Percentiles rank a stretch among this genome's conserved stretches.
These are phyloP conservation scores for Mythimna albipuncta DNA, from an alignment of 2,888 invertebrate genomes.

Conservation along the genomic window DNA sequence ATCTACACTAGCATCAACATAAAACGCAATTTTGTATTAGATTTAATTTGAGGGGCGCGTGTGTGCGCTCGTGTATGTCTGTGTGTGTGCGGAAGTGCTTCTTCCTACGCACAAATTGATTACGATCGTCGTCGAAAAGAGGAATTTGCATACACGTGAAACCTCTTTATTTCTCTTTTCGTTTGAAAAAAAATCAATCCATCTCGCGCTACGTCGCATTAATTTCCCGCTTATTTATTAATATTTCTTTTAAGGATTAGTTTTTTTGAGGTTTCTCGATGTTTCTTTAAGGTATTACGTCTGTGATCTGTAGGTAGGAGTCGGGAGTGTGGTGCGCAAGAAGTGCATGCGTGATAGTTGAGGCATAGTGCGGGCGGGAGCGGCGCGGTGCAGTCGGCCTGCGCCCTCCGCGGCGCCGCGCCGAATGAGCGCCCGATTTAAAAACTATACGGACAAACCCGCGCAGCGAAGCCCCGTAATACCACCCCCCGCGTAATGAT, in stretches of 20 bases:
- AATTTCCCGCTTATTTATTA: constrained; percentile 73
- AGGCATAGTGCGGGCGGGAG: constrained; percentile 73
- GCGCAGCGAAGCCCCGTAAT: constrained; percentile 91
- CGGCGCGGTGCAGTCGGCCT: constrained; percentile 78
- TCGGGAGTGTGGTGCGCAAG: constrained; percentile 49
- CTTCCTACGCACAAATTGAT: constrained; percentile 90
- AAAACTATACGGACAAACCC: constrained; percentile 90
- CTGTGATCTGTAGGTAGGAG: constrained; percentile 48
- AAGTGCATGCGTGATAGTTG: constrained; percentile 83
- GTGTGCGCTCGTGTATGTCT: constrained; percentile 64
- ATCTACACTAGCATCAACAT: constrained; percentile 87
- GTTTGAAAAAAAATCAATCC: constrained; percentile 75
- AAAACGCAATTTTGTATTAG: constrained; percentile 91
- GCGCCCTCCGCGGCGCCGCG: constrained; percentile 87
- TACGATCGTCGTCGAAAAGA: constrained; percentile 88
- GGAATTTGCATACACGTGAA: constrained; percentile 88
- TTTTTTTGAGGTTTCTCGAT: neutral
- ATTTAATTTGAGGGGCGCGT: constrained; percentile 88
- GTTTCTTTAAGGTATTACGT: neutral
- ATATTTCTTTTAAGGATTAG: constrained; percentile 39
- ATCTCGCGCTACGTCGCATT: constrained; percentile 73
- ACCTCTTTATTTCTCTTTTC: constrained; percentile 71
- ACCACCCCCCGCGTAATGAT: constrained; percentile 95
- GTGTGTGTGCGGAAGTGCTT: constrained; percentile 78
- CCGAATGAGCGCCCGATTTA: constrained; percentile 90